phyloP scores from a whole-genome alignment of 92 coral and sea anemone species.

The Zoanthus sociatus region DNA sequence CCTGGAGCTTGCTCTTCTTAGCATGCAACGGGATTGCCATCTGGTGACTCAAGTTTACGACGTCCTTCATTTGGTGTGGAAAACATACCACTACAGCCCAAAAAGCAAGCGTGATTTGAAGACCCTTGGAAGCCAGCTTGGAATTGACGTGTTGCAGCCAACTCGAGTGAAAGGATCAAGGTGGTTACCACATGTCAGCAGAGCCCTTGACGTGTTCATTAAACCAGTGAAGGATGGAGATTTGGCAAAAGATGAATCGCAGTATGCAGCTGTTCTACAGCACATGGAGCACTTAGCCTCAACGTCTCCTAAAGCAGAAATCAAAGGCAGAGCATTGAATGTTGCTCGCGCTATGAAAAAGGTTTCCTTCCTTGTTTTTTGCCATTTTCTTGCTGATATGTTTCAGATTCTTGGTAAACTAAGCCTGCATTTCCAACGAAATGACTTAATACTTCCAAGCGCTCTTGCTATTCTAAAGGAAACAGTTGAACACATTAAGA shows the following conservation, averaged over 20 bases:
- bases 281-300: slow-evolving; percentile 46
- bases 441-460: slow-evolving; percentile 42
- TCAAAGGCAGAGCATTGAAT: slow-evolving; percentile 37
- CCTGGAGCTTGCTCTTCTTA: slow-evolving; percentile 43
- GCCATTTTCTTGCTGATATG: slow-evolving; percentile 53
- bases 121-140: slow-evolving; percentile 11
- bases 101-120: background rate
- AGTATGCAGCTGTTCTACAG: slow-evolving; percentile 56
- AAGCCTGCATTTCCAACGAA: slow-evolving; percentile 49
- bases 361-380: slow-evolving; percentile 29
- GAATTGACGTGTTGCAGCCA: slow-evolving; percentile 28
- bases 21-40: slow-evolving; percentile 23
- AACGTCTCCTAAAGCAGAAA: slow-evolving; percentile 32
- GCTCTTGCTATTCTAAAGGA: slow-evolving; percentile 49
- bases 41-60: slow-evolving; percentile 25
- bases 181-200: slow-evolving; percentile 48
- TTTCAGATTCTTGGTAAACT: slow-evolving; percentile 48
- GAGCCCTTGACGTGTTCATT: slow-evolving; percentile 37
- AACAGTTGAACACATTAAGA: slow-evolving; percentile 37
- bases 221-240: slow-evolving; percentile 42
- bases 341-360: slow-evolving; percentile 37
- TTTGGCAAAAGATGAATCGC: slow-evolving; percentile 26
- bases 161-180: slow-evolving; percentile 41
- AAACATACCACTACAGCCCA: background rate
- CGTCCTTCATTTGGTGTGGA: slow-evolving; percentile 4